phyloP scores from a whole-genome alignment of 2,113 vertebrate species.

The Bufo gargarizans region DNA sequence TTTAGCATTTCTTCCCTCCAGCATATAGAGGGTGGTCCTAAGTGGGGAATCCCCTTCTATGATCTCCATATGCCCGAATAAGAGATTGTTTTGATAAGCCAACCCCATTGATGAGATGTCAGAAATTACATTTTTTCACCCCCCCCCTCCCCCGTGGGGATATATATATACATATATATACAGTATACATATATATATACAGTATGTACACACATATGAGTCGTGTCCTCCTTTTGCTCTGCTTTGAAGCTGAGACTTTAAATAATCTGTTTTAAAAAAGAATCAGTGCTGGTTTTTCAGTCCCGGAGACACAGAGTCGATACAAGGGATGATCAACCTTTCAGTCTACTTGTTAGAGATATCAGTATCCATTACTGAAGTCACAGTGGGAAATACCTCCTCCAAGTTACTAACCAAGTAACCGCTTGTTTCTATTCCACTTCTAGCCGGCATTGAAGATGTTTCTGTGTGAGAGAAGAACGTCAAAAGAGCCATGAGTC shows the following conservation, averaged over 20 bases:
- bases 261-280: background rate
- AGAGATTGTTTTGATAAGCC: too few species aligned
- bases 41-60: too few species aligned
- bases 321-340: constrained; percentile 8
- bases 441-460: constrained; percentile 50
- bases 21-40: too few species aligned
- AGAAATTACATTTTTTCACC: too few species aligned
- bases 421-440: constrained; percentile 20
- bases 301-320: background rate
- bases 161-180: too few species aligned
- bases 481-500: background rate
- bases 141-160: too few species aligned
- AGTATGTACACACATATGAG: background rate
- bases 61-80: too few species aligned
- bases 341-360: constrained; percentile 29
- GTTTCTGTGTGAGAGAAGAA: constrained; percentile 42
- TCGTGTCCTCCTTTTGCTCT: background rate
- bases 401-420: constrained; percentile 12
- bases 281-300: background rate
- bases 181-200: background rate
- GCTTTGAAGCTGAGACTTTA: background rate
- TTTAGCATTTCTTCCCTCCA: too few species aligned
- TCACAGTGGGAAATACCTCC: constrained; percentile 10
- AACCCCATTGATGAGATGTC: too few species aligned
- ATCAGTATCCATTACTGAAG: background rate